Evolutionary conservation across 2,797 vertebrate species (phyloP), one percentile per base, ranked within the genome.

Genomic region (Lithobates pipiens): DNA sequence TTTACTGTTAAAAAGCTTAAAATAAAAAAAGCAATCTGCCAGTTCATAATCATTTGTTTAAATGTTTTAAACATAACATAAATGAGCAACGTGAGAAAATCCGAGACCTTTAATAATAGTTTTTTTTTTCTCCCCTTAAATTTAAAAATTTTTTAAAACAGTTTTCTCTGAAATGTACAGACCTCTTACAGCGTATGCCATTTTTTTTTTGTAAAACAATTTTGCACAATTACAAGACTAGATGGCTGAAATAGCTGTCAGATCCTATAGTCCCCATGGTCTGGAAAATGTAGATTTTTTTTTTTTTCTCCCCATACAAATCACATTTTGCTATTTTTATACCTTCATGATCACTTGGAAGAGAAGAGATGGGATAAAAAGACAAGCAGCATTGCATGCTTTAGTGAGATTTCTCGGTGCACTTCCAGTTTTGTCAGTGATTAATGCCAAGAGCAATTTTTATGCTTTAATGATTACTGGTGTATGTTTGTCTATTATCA

Each of bases 381-480:
- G 78, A 80, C 78, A 71, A 80, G 78, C 29, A 10, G 16, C 23
- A 16, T 34, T 46, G 34, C 68, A 61, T 57, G 68, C 46, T 13
- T 46, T 80, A 80, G 44, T 71, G 44, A 72, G 46, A 72, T 57
- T 72, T 80, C 68, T n/a, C 46, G 25, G 29, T 80, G 78, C 57
- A 27, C 69, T 61, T 16, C 32, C 68, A 36, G 54, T 6, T 9
- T 80, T 80, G 78, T 72, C 68, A 80, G 32, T 80, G 78, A 80
- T 80, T 80, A 80, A 80, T 80, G 32, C 46, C 44, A 36, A 80
- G 21, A 46, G 77, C 46, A 80, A 69, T 80, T 71, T 80, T 80
- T 57, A 72, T 72, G 78, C 68, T 72, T 61, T 57, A 71, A 70
- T 70, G 77, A 44, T 54, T 80, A 50, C 63, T 50, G 63, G 67